These are phyloP conservation scores for Pycnonotus jocosus DNA, from an alignment of 2,113 vertebrate species.

Conservation along the genomic window DNA sequence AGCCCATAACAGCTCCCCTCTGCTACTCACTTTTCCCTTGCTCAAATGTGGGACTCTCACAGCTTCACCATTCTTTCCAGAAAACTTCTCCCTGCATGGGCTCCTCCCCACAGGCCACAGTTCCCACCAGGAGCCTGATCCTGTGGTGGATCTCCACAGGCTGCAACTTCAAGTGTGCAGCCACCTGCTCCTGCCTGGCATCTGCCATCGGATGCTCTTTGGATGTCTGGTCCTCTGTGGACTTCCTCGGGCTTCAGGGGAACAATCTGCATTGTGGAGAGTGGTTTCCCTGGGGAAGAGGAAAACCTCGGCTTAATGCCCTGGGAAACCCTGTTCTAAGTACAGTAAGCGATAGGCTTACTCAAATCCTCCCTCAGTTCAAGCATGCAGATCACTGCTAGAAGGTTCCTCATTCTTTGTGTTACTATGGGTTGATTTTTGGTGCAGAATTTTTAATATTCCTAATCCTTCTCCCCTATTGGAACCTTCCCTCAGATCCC, in stretches of 20 bases:
- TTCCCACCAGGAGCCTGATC: neutral
- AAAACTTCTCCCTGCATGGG: neutral
- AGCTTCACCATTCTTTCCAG: neutral
- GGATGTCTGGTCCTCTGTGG: neutral
- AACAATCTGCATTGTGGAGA: neutral
- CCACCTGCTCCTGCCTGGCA: rapidly evolving
- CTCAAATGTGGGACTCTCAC: neutral
- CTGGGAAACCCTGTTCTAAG: too few species aligned
- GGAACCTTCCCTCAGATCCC: too few species aligned
- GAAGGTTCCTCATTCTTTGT: too few species aligned
- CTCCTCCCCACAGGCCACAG: neutral
- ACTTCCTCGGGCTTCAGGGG: neutral
- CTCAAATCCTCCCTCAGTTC: too few species aligned
- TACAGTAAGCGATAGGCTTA: too few species aligned
- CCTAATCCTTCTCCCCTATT: too few species aligned
- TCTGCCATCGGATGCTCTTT: neutral
- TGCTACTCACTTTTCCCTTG: neutral
- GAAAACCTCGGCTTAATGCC: too few species aligned
- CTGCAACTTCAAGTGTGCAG: neutral
- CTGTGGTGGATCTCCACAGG: neutral
- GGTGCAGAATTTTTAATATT: too few species aligned
- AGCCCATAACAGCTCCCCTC: neutral
- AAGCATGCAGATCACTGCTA: too few species aligned
- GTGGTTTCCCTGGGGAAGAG: too few species aligned
- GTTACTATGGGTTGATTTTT: too few species aligned